These are phyloP conservation scores for Origma solitaria DNA, from an alignment of 2,113 vertebrate genomes.

Conservation along the genomic window DNA sequence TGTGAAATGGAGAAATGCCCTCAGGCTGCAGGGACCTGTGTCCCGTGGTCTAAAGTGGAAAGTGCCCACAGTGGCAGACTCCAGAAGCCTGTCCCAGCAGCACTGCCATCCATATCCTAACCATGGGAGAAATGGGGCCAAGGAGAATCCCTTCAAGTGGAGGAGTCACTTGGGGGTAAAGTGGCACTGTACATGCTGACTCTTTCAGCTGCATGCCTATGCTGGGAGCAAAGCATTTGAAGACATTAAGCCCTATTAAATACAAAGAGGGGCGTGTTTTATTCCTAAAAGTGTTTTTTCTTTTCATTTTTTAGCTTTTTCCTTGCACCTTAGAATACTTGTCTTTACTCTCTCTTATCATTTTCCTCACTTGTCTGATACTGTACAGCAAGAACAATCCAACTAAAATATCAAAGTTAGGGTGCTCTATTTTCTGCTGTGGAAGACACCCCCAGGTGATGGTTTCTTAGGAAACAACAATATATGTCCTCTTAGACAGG, in stretches of 20 bases:
- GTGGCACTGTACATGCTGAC: not conserved
- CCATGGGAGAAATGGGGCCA: not conserved
- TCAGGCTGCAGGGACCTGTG: not conserved
- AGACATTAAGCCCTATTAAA: not conserved
- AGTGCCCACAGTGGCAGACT: not conserved
- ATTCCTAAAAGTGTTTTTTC: not conserved
- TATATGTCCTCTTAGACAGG: not conserved
- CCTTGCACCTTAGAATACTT: not conserved
- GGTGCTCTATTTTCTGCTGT: not conserved
- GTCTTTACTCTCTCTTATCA: not conserved
- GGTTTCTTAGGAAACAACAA: not conserved
- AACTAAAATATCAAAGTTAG: not conserved
- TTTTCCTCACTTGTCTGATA: not conserved
- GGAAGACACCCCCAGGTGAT: not conserved
- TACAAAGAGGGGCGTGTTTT: not conserved
- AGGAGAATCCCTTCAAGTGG: not conserved
- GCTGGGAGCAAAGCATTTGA: not conserved
- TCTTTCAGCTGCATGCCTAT: not conserved
- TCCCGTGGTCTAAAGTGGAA: not conserved
- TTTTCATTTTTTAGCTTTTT: not conserved
- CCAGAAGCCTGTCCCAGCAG: not conserved
- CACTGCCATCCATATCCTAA: not conserved
- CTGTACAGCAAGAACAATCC: not conserved
- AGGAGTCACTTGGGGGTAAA: not conserved
- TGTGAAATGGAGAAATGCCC: not conserved